Evolutionary conservation across 1,140 invertebrate species (phyloP), one percentile per base, ranked within the genome.

Genomic region (Drosophila lowei): DNA sequence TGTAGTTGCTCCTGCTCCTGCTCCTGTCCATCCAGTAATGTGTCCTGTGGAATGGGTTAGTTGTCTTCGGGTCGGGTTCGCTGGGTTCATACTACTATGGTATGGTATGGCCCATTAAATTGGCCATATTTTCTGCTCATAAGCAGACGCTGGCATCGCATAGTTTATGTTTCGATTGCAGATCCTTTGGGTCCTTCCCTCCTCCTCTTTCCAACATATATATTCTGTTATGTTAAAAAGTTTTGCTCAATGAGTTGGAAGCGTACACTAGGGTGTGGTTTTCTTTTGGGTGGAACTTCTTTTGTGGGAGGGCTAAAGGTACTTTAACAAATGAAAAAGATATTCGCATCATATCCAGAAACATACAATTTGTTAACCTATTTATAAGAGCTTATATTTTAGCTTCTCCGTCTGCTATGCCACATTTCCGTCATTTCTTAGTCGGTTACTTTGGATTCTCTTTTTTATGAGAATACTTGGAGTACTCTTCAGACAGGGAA

Each of bases 101-200:
- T 38, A 68, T 49, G 63, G 65, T 57, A 50, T 68, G 65, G 50
- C 44, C 65, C 65, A 68, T 68, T 68, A 57, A 68, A 68, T 49
- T 68, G 53, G 52, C 66, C 28, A 70, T 70, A 70, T 70, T 70
- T 68, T 70, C 57, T 49, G 66, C 63, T 68, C 64, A 70, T 70
- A 70, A 70, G 63, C 64, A 70, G 66, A 49, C 66, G 50, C 50
- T 49, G 25, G 57, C 67, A 68, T 49, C 30, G 44, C 64, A 70
- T 68, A 70, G 63, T 68, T 70, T 70, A 70, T 68, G 64, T 18
- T 25, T 25, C 23, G 23, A 25, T 25, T 25, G 23, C 23, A 0
- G 5, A 25, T 6, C 23, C 23, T 25, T 58, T 25, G 25, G 25
- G 42, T 8, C 8, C 13, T n/a, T 15, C 15, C 5, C 23, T 6